Conservation (phyloP, 2,888 invertebrate genomes). For the Brenthis hecate region DNA sequence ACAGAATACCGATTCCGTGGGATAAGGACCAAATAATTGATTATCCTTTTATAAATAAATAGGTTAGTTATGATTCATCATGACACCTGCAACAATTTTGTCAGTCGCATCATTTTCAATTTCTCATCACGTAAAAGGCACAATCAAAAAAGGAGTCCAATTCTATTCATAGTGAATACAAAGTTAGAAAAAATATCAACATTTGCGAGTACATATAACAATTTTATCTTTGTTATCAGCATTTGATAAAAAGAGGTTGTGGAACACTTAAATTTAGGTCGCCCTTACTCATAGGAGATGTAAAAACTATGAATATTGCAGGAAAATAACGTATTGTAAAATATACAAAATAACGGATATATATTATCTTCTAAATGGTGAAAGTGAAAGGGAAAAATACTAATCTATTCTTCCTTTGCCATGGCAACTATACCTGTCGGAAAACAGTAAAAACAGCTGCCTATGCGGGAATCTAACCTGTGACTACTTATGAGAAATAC, state of each 20-base stretch:
- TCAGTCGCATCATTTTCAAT: conserved; percentile 6
- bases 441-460: too few relatives aligned
- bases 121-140: conserved; percentile 34
- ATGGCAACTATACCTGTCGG: too few relatives aligned
- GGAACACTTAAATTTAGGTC: conserved; percentile 72
- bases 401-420: too few relatives aligned
- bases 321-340: not conserved
- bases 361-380: too few relatives aligned
- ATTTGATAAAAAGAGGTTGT: conserved; percentile 68
- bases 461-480: too few relatives aligned
- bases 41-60: not conserved
- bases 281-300: conserved; percentile 53
- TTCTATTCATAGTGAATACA: conserved; percentile 26
- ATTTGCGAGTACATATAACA: conserved; percentile 56
- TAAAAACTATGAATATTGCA: conserved; percentile 31
- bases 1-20: too few relatives aligned
- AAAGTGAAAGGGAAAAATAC: too few relatives aligned
- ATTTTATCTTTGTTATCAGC: conserved; percentile 76
- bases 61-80: conserved; percentile 7
- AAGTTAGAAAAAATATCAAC: conserved; percentile 48
- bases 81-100: conserved; percentile 36
- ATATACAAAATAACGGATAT: not conserved
- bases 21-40: too few relatives aligned
- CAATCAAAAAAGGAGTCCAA: conserved; percentile 15
- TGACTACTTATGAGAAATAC: too few relatives aligned